Evolutionary conservation across 2,113 vertebrate species (phyloP).

Genomic region (Microcebus lehilahytsara): DNA sequence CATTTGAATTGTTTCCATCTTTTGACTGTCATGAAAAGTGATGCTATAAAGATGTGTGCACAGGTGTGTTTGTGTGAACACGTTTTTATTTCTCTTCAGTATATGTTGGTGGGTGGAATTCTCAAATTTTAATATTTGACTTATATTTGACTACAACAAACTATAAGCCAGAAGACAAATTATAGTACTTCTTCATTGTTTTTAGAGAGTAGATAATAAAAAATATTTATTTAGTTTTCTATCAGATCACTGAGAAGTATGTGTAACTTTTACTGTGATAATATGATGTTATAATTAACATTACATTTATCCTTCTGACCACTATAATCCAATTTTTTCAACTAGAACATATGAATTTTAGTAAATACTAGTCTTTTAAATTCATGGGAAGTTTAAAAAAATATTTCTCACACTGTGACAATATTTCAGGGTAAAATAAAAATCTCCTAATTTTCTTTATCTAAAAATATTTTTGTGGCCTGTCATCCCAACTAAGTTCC

Average conservation of each 20-base stretch:
- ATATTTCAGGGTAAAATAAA: not conserved
- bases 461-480: not conserved
- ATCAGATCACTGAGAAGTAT: not conserved
- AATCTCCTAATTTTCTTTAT: not conserved
- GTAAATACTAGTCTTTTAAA: not conserved
- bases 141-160: not conserved
- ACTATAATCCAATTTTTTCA: slow-evolving; percentile 29
- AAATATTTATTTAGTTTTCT: not conserved
- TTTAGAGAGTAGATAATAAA: not conserved
- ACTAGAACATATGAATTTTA: slow-evolving; percentile 15
- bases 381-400: not conserved
- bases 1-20: not conserved
- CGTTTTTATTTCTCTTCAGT: not conserved
- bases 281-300: slow-evolving; percentile 43
- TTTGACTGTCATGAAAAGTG: not conserved
- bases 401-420: not conserved
- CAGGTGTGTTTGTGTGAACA: not conserved
- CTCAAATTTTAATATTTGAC: slow-evolving; percentile 39
- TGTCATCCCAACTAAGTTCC: not conserved
- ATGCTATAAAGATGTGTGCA: not conserved
- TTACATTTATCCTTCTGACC: slow-evolving; percentile 30
- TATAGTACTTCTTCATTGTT: not conserved
- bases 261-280: not conserved
- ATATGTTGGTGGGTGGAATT: not conserved
- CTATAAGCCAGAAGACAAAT: slow-evolving; percentile 11